Evolutionary conservation across 2,888 invertebrate species (phyloP).

Genomic region (Conus canariensis): DNA sequence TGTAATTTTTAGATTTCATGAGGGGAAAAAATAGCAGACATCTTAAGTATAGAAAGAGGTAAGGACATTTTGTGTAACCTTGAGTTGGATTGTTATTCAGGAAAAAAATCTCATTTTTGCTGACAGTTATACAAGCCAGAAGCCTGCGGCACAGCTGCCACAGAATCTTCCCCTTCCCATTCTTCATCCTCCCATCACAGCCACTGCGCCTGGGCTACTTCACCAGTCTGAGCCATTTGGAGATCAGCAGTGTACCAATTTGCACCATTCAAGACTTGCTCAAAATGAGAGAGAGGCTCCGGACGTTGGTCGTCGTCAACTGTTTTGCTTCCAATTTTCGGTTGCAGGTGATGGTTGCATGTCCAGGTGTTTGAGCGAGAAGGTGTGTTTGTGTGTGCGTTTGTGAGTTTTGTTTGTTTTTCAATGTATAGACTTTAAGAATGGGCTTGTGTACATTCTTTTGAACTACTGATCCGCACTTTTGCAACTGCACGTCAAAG

Average conservation of each 20-base stretch:
- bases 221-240: conserved; percentile 64
- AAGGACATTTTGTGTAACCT: too few species aligned
- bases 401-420: background rate
- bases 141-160: background rate
- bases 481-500: too few species aligned
- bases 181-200: conserved; percentile 59
- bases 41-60: too few species aligned
- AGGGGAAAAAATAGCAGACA: too few species aligned
- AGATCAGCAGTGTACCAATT: conserved; percentile 72
- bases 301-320: conserved; percentile 58
- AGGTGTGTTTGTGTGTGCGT: too few species aligned
- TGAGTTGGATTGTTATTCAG: too few species aligned
- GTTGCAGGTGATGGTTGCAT: conserved; percentile 9
- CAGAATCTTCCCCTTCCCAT: background rate
- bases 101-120: background rate
- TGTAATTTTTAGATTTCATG: too few species aligned
- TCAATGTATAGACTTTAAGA: background rate
- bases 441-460: too few species aligned
- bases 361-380: background rate
- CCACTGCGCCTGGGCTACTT: conserved; percentile 70
- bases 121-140: background rate
- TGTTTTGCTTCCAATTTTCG: conserved; percentile 27
- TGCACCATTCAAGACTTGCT: conserved; percentile 74
- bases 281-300: conserved; percentile 65
- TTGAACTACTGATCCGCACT: too few species aligned